Base-by-base conservation (phyloP, 2,113 vertebrate genomes). In the Semnopithecus entellus region DNA sequence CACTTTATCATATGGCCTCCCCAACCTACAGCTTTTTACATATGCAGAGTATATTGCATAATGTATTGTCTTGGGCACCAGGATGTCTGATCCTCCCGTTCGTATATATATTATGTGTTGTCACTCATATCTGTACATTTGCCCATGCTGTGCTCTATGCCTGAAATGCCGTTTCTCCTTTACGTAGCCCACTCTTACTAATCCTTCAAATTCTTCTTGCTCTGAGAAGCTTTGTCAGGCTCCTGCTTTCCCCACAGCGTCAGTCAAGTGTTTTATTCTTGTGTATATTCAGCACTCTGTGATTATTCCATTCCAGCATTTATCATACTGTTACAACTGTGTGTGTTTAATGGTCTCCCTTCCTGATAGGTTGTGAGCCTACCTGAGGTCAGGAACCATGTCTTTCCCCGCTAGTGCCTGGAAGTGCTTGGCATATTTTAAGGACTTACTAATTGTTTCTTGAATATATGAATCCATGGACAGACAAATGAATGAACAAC, bases 241-340 rank as follows among this genome's bases (percentile, higher is more conserved):
- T 91, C 48, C 3, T 88, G 18, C 45, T 79, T 92, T 81, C 3
- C 2, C 25, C 20, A 1, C 2, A 43, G 43, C 88, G 2, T 81
- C 57, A 90, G 8, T 83, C 25, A 73, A 85, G 16, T 88, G 17
- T 84, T 94, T 91, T 75, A 86, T 16, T 13, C 6, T 84, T 43
- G 17, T 43, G 23, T 88, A 9, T 89, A 50, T 95, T 95, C 22
- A 75, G 35, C 40, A 59, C 50, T 94, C 38, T n/a, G 72, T 94
- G 84, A 70, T 95, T 73, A 55, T 73, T 95, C 9, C 17, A 61
- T 86, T 90, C 35, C 32, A 88, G 64, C 10, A 70, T 88, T 96
- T 87, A 70, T 81, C 32, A 80, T 90, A 92, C 32, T 81, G 16
- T 94, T 86, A 8, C 90, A 92, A 95, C 43, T 91, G 17, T 64